Percentiles rank a stretch among this genome's conserved stretches.
phyloP scores from a whole-genome alignment of 2,888 invertebrate species.

The Teleiodes luculella region DNA sequence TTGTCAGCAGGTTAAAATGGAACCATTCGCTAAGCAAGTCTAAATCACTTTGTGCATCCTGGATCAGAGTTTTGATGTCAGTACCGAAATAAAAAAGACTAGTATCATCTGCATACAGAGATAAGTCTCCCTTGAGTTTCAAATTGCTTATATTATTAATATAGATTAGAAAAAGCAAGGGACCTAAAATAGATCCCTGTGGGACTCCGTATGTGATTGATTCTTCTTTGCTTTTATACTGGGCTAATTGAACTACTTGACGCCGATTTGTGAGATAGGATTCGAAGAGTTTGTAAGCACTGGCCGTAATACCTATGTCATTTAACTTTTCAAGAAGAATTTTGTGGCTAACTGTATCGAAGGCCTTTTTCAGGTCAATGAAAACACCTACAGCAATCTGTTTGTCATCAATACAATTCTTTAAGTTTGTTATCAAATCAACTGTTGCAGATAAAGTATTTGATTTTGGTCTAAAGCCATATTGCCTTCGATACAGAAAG shows the following conservation, averaged over 20 bases:
- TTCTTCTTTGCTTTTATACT: background rate
- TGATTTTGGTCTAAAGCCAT: background rate
- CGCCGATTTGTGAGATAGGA: background rate
- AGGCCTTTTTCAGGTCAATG: background rate
- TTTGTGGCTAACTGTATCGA: too few relatives aligned
- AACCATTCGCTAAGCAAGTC: background rate
- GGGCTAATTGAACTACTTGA: background rate
- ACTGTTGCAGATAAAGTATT: background rate
- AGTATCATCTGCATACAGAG: background rate
- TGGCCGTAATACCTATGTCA: background rate
- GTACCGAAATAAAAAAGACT: background rate
- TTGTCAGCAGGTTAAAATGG: background rate
- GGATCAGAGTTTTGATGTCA: background rate
- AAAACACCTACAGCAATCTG: background rate
- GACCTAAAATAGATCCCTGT: background rate
- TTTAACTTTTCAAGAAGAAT: background rate
- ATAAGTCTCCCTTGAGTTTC: background rate
- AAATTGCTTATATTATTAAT: background rate
- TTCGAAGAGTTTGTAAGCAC: background rate
- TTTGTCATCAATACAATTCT: conserved; percentile 3
- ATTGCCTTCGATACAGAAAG: background rate
- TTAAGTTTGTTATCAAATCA: background rate
- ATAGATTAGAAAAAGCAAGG: background rate
- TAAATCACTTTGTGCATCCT: background rate
- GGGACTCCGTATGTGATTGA: background rate